These are phyloP conservation scores for Petaurus breviceps DNA, from an alignment of 2,113 vertebrate species.

Conservation along the genomic window DNA sequence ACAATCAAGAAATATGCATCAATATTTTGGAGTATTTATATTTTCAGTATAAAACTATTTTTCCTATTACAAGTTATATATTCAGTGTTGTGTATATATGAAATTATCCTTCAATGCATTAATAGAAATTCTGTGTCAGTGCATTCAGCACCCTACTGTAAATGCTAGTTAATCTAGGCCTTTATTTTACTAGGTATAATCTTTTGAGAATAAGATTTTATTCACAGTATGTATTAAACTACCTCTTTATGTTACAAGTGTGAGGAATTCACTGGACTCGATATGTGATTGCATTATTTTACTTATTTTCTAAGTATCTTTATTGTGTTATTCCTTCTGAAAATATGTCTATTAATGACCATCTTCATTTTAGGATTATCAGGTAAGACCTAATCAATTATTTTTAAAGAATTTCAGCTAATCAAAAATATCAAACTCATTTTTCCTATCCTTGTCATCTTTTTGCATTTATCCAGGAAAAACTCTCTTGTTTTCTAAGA, in stretches of 20 bases:
- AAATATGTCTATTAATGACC: not conserved
- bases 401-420: slow-evolving; percentile 48
- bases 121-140: slow-evolving; percentile 24
- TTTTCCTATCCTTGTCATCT: not conserved
- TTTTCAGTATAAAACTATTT: slow-evolving; percentile 26
- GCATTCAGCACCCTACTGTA: slow-evolving; percentile 12
- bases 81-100: slow-evolving; percentile 36
- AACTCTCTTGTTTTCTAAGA: slow-evolving; percentile 37
- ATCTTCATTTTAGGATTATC: slow-evolving; percentile 12
- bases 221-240: not conserved
- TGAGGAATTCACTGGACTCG: slow-evolving; percentile 7
- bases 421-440: slow-evolving; percentile 2
- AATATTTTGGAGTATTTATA: slow-evolving; percentile 32
- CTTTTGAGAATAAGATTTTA: slow-evolving; percentile 40
- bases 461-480: slow-evolving; percentile 9
- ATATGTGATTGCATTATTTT: not conserved
- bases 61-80: slow-evolving; percentile 30
- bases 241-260: not conserved
- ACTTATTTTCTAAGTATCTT: not conserved
- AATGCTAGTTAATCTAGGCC: slow-evolving; percentile 20
- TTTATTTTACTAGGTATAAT: slow-evolving; percentile 37
- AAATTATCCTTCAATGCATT: slow-evolving; percentile 8
- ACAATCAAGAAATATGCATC: slow-evolving; percentile 8
- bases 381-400: not conserved
- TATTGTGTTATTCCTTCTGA: slow-evolving; percentile 7